Conservation (phyloP, 2,797 vertebrate species). For the Chiroxiphia lanceolata region DNA sequence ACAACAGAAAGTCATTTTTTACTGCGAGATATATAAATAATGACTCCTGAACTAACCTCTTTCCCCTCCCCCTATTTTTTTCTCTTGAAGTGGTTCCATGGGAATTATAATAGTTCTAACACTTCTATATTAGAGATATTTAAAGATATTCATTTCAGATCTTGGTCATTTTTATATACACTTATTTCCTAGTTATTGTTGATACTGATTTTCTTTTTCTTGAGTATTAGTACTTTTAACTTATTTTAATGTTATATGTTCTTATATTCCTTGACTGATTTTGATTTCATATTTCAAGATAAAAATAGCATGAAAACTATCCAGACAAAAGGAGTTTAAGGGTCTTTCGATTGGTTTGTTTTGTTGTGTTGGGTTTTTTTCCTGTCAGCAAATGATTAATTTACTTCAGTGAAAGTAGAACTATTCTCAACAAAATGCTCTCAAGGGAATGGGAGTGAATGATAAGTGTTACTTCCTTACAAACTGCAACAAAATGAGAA, state of each 20-base stretch:
- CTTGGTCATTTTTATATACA: neutral
- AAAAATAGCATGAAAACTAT: neutral
- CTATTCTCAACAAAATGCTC: neutral
- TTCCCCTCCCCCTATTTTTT: fast-evolving
- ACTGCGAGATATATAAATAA: neutral
- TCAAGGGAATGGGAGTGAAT: neutral
- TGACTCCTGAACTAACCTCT: neutral
- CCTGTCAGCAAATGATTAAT: neutral
- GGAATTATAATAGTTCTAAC: neutral
- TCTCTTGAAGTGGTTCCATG: neutral
- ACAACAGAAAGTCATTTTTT: neutral
- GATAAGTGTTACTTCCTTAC: neutral
- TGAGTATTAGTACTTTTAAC: neutral
- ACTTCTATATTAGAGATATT: neutral
- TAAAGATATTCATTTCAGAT: neutral
- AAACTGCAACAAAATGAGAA: neutral
- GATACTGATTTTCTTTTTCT: neutral
- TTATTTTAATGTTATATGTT: neutral
- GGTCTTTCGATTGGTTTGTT: neutral
- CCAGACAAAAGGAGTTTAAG: neutral
- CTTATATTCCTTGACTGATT: neutral
- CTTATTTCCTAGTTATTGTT: neutral
- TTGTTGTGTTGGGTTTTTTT: neutral
- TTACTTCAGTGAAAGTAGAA: neutral
- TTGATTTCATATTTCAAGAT: neutral